A percentile compares a stretch with the other conserved stretches of the same genome.
Conservation (phyloP, 2,888 invertebrate species). For the Liopterus haemorrhoidalis region DNA sequence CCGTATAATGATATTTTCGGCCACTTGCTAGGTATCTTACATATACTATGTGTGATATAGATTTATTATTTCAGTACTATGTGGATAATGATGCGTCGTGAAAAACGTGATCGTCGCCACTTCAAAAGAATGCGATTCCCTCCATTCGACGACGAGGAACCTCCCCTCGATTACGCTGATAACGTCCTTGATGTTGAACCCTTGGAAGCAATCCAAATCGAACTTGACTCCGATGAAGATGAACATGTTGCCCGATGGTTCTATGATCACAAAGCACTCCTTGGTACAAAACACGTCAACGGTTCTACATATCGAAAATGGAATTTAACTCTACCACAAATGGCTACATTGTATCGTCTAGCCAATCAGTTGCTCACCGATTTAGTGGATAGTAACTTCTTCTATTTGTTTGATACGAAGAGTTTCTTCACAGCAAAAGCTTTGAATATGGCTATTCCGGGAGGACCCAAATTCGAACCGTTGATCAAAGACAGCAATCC, state of each 20-base stretch:
- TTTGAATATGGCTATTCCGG: constrained; percentile 98
- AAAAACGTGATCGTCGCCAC: constrained; percentile 96
- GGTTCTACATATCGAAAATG: constrained; percentile 95
- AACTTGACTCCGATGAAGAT: constrained; percentile 93
- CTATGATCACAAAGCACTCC: constrained; percentile 94
- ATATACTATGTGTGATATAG: constrained; percentile 4
- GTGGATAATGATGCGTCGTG: constrained; percentile 99
- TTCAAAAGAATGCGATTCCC: constrained; percentile 99
- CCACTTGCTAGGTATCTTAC: too few relatives aligned
- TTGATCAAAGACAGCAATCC: constrained; percentile 96
- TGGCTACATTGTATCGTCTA: constrained; percentile 95
- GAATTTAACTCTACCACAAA: constrained; percentile 92
- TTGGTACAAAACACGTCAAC: constrained; percentile 87
- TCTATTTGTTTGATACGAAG: constrained; percentile 97
- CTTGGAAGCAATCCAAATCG: constrained; percentile 97
- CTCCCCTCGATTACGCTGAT: constrained; percentile 98
- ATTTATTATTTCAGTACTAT: constrained; percentile 63
- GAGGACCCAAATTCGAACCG: constrained; percentile 99
- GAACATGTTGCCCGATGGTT: constrained; percentile 91
- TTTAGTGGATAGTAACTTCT: constrained; percentile 96
- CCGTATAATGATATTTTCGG: too few relatives aligned
- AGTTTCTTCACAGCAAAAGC: constrained; percentile 99
- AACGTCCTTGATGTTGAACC: constrained; percentile 99
- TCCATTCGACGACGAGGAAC: constrained; percentile 99
- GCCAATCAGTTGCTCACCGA: constrained; percentile 98